These are phyloP conservation scores for Drosophila lini DNA, from an alignment of 1,140 invertebrate genomes.

Conservation along the genomic window DNA sequence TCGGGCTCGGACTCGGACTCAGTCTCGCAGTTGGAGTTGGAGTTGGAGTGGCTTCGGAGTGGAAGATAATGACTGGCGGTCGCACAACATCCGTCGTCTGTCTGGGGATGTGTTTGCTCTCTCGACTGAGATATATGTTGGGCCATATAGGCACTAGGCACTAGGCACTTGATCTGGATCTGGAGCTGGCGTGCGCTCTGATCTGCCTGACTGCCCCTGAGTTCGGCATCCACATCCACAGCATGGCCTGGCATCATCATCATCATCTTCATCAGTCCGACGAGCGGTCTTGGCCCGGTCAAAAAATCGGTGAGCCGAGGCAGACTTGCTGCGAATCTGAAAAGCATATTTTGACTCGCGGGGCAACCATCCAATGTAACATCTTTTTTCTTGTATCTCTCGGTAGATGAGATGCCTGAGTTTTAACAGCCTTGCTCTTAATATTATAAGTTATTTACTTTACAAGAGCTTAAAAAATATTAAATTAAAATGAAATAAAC, in stretches of 20 bases:
- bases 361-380: conserved; percentile 3
- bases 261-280: conserved; percentile 1
- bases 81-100: conserved; percentile 77
- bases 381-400: neutral
- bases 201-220: conserved; percentile 74
- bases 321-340: conserved; percentile 24
- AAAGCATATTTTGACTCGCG: conserved; percentile 46
- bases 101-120: conserved; percentile 56
- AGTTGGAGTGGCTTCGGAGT: conserved; percentile 20
- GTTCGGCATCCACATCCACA: conserved; percentile 44
- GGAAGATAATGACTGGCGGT: conserved; percentile 47
- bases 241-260: conserved; percentile 47
- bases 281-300: conserved; percentile 49
- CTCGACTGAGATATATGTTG: conserved; percentile 13
- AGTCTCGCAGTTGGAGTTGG: conserved; percentile 3
- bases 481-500: neutral
- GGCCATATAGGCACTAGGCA: conserved; percentile 1
- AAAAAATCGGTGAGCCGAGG: conserved; percentile 58
- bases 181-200: conserved; percentile 73
- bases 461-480: no score
- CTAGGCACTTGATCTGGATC: conserved; percentile 16
- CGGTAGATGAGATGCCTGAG: neutral
- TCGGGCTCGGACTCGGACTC: neutral
- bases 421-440: no score
- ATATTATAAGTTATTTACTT: neutral